Evolutionary conservation across 2,113 vertebrate species (phyloP), one percentile per base, ranked within the genome.

Genomic region (Lepidothrix coronata): DNA sequence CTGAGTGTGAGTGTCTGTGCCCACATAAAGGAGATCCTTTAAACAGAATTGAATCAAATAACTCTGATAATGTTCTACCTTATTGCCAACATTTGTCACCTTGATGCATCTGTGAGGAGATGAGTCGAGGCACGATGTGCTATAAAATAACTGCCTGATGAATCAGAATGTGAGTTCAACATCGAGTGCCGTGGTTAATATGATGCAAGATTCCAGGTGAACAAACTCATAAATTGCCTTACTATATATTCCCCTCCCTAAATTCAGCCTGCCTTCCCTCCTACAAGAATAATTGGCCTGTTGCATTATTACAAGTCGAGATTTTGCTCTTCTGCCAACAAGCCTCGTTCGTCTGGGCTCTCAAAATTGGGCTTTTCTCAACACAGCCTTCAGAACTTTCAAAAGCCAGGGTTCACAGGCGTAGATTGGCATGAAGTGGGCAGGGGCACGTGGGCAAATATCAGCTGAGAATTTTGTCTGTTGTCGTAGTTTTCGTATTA

Each of bases 81-180:
- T 87, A 87, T 89, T 96, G 86, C 94, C 96, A 88, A 51, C 85
- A 93, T 96, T 97, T 9, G 78, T 94, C 93, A 94, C 87, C 80
- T 77, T 89, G 94, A 89, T 92, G 70, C 83, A 94, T 91, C 83
- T 71, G 63, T 7, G 70, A 85, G 89, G 81, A 89, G 87, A 93
- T 85, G 76, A 94, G 79, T 31, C 3, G 54, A 92, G 93, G 75
- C 91, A 91, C 70, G 66, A 85, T 46, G 70, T 93, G 86, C 91
- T 49, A 3, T 86, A 44, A 92, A 91, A 82, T 93, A 91, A 87
- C 77, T 54, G 85, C 89, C 44, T 91, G 92, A 94, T 93, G 93
- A 81, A 93, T 82, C 91, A 65, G 78, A 91, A 65, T 77, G 46
- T 0, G 8, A 78, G 77, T 82, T 96, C 91, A 87, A 22, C 86